A percentile compares a stretch with the other conserved stretches of the same genome.
These are phyloP conservation scores for Barypeithes pellucidus DNA, from an alignment of 2,888 invertebrate genomes.

Conservation along the genomic window DNA sequence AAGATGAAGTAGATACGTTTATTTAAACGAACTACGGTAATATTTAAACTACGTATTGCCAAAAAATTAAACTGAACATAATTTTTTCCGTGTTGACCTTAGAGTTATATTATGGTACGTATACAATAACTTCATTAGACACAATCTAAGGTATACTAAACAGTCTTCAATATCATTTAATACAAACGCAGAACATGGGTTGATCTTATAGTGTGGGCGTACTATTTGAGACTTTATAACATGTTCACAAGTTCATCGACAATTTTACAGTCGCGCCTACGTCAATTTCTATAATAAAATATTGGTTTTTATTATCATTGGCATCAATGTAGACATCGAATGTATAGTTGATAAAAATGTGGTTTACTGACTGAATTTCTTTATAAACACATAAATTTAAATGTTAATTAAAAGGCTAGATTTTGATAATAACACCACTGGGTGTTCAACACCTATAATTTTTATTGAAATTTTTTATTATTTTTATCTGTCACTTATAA, in stretches of 20 bases:
- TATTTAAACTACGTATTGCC: no score
- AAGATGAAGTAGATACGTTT: no score
- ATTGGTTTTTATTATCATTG: conserved; percentile 33
- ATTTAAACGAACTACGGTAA: no score
- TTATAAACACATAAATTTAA: conserved; percentile 28
- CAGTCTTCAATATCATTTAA: conserved; percentile 5
- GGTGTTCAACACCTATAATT: no score
- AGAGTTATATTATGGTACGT: no score
- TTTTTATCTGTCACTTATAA: no score
- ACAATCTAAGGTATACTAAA: not conserved
- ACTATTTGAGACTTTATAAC: conserved; percentile 30
- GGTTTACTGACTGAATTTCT: conserved; percentile 11
- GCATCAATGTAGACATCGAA: conserved; percentile 30
- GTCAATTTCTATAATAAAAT: conserved; percentile 36
- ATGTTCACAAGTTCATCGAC: conserved; percentile 35
- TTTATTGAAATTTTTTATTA: no score
- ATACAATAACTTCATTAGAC: conserved; percentile 1
- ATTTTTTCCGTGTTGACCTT: no score
- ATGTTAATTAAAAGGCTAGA: not conserved
- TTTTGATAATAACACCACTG: not conserved
- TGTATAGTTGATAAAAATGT: conserved; percentile 10
- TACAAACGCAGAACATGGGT: conserved; percentile 18
- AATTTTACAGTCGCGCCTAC: conserved; percentile 35
- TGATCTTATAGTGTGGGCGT: conserved; percentile 31
- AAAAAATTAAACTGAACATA: no score